phyloP scores from a whole-genome alignment of 2,113 vertebrate species.

The Spea bombifrons region DNA sequence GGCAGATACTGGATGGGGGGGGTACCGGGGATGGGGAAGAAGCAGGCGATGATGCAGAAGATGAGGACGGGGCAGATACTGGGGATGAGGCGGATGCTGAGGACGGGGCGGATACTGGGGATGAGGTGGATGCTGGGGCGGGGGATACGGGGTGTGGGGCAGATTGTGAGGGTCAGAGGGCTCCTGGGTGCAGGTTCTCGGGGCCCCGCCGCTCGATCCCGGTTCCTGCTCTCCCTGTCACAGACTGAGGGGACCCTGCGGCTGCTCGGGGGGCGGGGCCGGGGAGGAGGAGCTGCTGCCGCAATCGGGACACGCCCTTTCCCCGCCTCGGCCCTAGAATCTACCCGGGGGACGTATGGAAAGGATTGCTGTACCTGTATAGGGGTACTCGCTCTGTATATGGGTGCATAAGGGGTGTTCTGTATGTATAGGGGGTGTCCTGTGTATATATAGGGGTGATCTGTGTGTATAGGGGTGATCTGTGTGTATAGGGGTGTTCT shows the following conservation, averaged over 20 bases:
- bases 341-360: not conserved
- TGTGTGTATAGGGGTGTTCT: not conserved
- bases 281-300: slow-evolving; percentile 22
- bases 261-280: slow-evolving; percentile 6
- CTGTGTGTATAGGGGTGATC: not conserved
- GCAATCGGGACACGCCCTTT: slow-evolving; percentile 18
- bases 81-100: not conserved
- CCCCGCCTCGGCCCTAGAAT: not conserved
- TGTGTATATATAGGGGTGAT: not conserved
- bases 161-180: not conserved
- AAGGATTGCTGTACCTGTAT: not conserved
- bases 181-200: not conserved
- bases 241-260: slow-evolving; percentile 9
- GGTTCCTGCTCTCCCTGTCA: slow-evolving; percentile 7
- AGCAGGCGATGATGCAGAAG: not conserved
- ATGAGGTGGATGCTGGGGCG: not conserved
- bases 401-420: not conserved
- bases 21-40: not conserved
- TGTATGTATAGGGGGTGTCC: not conserved
- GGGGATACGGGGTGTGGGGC: not conserved
- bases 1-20: not conserved
- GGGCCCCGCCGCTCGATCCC: not conserved
- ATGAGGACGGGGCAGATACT: no score
- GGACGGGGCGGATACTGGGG: not conserved
- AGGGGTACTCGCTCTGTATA: not conserved